Conservation (phyloP, 2,888 invertebrate genomes). For the Nomada ferruginata region DNA sequence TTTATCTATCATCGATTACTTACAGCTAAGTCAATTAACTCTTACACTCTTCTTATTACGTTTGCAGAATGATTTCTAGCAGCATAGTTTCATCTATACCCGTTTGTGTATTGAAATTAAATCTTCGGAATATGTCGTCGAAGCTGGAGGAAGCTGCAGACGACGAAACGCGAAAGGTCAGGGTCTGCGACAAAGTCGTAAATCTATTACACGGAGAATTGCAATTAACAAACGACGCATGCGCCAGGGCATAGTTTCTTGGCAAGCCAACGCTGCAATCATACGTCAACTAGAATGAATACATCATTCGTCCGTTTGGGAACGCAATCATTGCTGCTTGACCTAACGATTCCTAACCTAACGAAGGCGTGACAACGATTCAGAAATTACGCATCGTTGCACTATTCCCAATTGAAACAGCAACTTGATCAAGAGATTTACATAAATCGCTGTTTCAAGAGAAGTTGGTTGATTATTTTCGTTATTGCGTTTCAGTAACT, state of each 20-base stretch:
- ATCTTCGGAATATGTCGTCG: no score
- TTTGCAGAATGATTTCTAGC: no score
- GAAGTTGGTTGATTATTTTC: background rate
- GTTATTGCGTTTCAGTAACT: background rate
- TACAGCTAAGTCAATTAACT: no score
- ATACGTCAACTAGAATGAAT: slow-evolving; percentile 37
- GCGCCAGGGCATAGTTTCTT: slow-evolving; percentile 26
- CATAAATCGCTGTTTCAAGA: background rate
- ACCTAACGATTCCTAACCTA: no score
- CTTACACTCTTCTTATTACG: no score
- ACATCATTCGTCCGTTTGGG: slow-evolving; percentile 41
- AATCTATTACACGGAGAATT: slow-evolving; percentile 27
- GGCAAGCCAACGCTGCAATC: slow-evolving; percentile 26
- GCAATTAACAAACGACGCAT: slow-evolving; percentile 41
- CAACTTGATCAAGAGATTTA: background rate
- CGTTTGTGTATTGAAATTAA: no score
- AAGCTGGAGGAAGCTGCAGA: background rate
- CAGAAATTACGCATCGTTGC: background rate
- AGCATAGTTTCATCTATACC: no score
- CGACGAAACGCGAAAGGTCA: background rate
- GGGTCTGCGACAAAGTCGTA: slow-evolving; percentile 3
- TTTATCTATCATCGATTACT: no score
- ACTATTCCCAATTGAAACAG: background rate
- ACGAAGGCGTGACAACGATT: slow-evolving; percentile 27
- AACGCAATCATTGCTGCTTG: slow-evolving; percentile 39